Conservation (phyloP, 2,797 vertebrate genomes). For the Labeo calbasu region DNA sequence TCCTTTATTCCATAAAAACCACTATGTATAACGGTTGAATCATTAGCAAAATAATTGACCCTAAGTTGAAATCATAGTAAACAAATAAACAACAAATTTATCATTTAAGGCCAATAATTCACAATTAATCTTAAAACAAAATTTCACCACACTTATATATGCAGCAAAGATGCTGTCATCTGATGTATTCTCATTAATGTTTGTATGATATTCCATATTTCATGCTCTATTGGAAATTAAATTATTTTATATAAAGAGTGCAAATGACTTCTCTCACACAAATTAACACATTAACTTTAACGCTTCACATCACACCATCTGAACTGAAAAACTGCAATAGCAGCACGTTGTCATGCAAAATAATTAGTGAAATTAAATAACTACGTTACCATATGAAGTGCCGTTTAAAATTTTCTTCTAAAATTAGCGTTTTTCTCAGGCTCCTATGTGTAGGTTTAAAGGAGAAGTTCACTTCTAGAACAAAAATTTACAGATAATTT, state of each 20-base stretch:
- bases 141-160: neutral
- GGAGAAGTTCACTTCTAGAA: no score
- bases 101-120: neutral
- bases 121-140: neutral
- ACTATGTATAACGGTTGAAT: neutral
- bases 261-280: neutral
- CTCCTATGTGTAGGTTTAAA: no score
- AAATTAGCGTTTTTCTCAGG: no score
- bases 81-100: neutral
- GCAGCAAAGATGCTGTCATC: neutral
- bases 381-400: no score
- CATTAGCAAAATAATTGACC: neutral
- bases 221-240: neutral
- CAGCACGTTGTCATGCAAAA: neutral
- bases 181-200: neutral
- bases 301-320: neutral
- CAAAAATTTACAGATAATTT: no score
- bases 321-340: neutral
- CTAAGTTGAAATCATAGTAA: neutral
- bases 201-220: neutral
- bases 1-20: neutral
- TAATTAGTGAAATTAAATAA: neutral
- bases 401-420: no score
- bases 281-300: conserved; percentile 2
- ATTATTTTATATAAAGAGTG: neutral